These are phyloP conservation scores for Phalacrocorax aristotelis DNA, from an alignment of 2,113 vertebrate species.

Conservation along the genomic window DNA sequence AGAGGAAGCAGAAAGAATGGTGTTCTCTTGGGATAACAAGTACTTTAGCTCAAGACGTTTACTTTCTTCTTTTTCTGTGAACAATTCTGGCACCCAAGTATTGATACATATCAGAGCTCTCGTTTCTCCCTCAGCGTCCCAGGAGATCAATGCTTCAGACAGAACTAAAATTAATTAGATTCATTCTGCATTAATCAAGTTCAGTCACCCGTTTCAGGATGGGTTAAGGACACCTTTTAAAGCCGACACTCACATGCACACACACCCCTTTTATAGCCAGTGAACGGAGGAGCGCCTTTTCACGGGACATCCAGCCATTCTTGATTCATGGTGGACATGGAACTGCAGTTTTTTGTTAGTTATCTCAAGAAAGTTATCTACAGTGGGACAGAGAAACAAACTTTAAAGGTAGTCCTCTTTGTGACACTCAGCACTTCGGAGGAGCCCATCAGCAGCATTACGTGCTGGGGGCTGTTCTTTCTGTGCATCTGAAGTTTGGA, in stretches of 20 bases:
- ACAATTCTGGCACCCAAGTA: not conserved
- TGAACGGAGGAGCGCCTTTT: not conserved
- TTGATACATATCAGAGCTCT: not conserved
- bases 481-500: not conserved
- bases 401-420: no score
- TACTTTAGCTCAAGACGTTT: not conserved
- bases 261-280: not conserved
- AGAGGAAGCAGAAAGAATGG: not conserved
- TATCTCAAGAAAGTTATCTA: no score
- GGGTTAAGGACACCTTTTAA: not conserved
- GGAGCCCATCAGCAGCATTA: no score
- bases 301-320: fast-evolving
- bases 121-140: not conserved
- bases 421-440: not conserved
- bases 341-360: not conserved
- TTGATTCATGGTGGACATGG: fast-evolving
- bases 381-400: not conserved
- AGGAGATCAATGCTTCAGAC: not conserved
- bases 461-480: not conserved
- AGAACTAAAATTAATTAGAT: not conserved
- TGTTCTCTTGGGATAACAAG: no score
- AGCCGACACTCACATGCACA: not conserved
- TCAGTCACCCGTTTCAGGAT: not conserved
- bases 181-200: not conserved
- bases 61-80: not conserved